Base-by-base conservation (phyloP, 2,888 invertebrate genomes). In the Pheosia tremula region DNA sequence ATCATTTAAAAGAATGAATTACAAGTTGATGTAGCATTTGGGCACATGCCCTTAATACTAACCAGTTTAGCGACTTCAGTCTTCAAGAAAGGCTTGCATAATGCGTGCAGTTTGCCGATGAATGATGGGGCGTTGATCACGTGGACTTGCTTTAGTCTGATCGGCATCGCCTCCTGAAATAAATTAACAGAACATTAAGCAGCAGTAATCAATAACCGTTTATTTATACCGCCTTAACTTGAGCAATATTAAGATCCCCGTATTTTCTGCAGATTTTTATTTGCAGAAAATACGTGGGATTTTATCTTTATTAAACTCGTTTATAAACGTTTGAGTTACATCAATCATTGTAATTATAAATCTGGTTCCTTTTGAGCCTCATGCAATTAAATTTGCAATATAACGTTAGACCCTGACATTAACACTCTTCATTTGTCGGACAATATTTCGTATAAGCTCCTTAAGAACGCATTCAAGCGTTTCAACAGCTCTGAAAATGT, bases 31-130 rank as follows among this genome's bases (percentile, higher is more conserved):
- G 39, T 39, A 43, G 3, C 43, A 9, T 43, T 43, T 43, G 4
- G 43, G 10, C 9, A 24, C 43, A 3, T 43, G 9, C 1, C 43
- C 43, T 43, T 9, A 43, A 36, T 57, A 79, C 90, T 87, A 85
- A 96, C 96, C 94, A 96, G 85, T 84, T 95, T 95, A 57, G 95
- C 94, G 45, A 96, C 95, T 86, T 96, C 96, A 53, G 94, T 94
- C 81, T 95, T 96, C 66, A 96, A 93, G 78, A 96, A 95, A 0
- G 96, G 96, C 75, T 95, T 95, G 67, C 96, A 91, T 36, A 96
- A 82, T 0, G 91, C 94, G 78, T 95, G 87, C 59, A 96, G 94
- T 80, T 95, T 95, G 78, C 96, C 95, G 72, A 96, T 89, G 83
- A 95, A 95, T 0, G 95, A 89, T 0, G 96, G 95, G 1, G 95